These are phyloP conservation scores for Acanthurus leucopareius DNA, from an alignment of 2,797 vertebrate genomes.

Conservation along the genomic window DNA sequence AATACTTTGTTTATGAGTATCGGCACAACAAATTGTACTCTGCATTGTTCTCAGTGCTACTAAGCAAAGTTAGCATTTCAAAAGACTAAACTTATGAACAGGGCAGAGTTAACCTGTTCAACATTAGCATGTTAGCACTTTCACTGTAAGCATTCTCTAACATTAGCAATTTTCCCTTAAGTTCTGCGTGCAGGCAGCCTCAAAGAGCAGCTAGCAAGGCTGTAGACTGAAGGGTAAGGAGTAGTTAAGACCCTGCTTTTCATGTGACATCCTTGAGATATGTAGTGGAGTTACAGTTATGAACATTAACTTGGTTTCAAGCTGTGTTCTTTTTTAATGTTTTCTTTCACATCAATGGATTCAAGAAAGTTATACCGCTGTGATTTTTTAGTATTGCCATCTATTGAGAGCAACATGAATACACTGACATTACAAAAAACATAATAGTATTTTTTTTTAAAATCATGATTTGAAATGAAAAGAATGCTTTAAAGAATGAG, in stretches of 20 bases:
- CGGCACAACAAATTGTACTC: no score
- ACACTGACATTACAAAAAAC: slow-evolving; percentile 20
- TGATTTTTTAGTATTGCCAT: neutral
- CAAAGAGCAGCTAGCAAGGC: neutral
- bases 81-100: neutral
- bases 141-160: neutral
- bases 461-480: no score
- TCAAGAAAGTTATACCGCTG: neutral
- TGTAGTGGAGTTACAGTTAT: neutral
- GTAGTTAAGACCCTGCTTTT: slow-evolving; percentile 17
- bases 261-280: slow-evolving; percentile 10
- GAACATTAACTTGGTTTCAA: slow-evolving; percentile 2
- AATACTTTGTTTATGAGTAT: no score
- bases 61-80: no score
- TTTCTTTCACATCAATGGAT: neutral
- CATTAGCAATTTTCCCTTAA: neutral
- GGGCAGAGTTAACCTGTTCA: neutral
- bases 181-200: neutral
- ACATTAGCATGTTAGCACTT: neutral
- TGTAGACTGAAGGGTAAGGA: neutral
- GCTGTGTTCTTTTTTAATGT: neutral
- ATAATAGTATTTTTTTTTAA: neutral
- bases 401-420: neutral
- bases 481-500: neutral
- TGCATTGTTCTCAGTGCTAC: no score